Evolutionary conservation across 2,113 vertebrate species (phyloP), one percentile per base, ranked within the genome.

Genomic region (Ageneiosus marmoratus): DNA sequence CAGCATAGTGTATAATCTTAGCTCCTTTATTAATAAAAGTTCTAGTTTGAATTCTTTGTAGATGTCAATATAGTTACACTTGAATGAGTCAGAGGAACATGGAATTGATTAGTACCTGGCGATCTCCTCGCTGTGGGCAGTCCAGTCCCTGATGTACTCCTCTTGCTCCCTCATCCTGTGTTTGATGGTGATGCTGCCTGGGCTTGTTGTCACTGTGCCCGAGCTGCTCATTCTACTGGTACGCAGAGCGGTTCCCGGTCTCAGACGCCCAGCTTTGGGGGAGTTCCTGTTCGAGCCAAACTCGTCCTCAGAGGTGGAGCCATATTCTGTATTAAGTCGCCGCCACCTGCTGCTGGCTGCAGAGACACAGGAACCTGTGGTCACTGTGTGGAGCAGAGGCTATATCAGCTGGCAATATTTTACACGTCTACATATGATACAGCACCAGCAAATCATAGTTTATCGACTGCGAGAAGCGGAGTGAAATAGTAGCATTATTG

Each of bases 221-320:
- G 93, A 77, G 89, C 91, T 93, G 88, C 95, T 90, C 89, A 96
- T 87, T 69, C 95, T 94, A 1, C 93, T 88, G 82, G 84, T 94
- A 92, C 94, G 96, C 92, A 90, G 94, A 93, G 93, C 95, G 94
- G 95, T 96, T 95, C 96, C 95, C 83, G 96, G 92, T 90, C 97
- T 96, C 50, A 97, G 91, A 87, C 96, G 96, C 50, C 94, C 92
- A 78, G 97, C 95, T 92, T 98, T 99, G 78, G 96, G 94, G 84
- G 96, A 94, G 93, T 97, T 98, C 89, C 96, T 95, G 93, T 94
- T 97, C 90, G 98, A 98, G 92, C 97, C 95, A 24, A 99, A 98
- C 91, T 99, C 98, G 91, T 99, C 98, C 94, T 99, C 98, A 48
- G 98, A 99, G 90, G 98, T 99, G 93, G 98, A 99, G 93, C 96